Percentiles rank a stretch among this genome's conserved stretches.
phyloP scores from a whole-genome alignment of 2,113 vertebrate species.

The Xiphophorus hellerii region DNA sequence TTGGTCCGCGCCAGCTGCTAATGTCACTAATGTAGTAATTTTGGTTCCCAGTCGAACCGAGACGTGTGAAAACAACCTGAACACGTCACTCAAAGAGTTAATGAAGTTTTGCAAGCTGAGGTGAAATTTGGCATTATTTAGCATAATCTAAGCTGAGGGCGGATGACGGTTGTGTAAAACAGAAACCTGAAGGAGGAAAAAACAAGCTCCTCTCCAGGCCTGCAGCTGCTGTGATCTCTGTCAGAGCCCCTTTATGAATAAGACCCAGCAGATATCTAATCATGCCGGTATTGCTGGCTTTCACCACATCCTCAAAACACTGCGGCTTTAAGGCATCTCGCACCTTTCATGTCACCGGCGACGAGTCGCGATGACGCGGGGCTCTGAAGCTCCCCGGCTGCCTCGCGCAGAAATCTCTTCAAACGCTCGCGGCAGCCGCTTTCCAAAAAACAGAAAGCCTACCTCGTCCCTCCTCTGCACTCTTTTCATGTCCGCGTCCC shows the following conservation, averaged over 20 bases:
- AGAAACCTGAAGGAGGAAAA: background rate
- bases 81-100: background rate
- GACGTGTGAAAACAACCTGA: too few relatives aligned
- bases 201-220: constrained; percentile 5
- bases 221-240: constrained; percentile 56
- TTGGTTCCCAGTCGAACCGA: too few relatives aligned
- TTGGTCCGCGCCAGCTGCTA: too few relatives aligned
- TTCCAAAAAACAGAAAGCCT: constrained; percentile 26
- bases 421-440: constrained; percentile 20
- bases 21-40: too few relatives aligned
- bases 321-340: constrained; percentile 34
- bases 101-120: constrained; percentile 6
- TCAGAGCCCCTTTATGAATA: constrained; percentile 28
- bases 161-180: constrained; percentile 2
- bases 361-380: background rate
- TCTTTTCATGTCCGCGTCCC: constrained; percentile 25
- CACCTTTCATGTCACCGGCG: constrained; percentile 47
- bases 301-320: constrained; percentile 46
- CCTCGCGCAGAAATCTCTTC: constrained; percentile 24
- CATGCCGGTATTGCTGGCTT: constrained; percentile 25
- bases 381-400: constrained; percentile 25
- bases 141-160: background rate
- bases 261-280: constrained; percentile 41
- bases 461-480: constrained; percentile 16
- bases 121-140: constrained; percentile 2